Evolutionary conservation across 2,888 invertebrate species (phyloP), one percentile per base, ranked within the genome.

Genomic region (Lithophane leautieri): DNA sequence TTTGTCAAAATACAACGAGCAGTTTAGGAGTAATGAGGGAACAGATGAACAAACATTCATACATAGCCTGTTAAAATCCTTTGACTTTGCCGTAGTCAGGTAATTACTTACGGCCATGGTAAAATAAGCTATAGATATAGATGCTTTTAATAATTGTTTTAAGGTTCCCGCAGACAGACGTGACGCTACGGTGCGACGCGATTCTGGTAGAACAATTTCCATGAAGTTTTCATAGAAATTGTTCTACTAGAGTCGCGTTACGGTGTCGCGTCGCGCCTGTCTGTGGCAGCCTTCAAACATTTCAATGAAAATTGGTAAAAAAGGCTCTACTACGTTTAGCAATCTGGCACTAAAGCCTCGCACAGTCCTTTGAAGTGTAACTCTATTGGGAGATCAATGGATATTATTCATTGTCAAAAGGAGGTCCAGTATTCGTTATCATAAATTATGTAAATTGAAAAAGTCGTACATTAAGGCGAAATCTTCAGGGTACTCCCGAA

Each of bases 391-490:
- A 66, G 71, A 83, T 86, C 79, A 86, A 83, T 78, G 79, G 73
- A 76, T 74, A 84, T 81, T 79, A 82, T 87, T 78, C 77, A 83
- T 86, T 72, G 75, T 76, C 74, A 82, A 79, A 83, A 86, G 70
- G 70, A 78, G 73, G 78, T 85, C 63, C 75, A 60, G 83, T 75
- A 82, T 82, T 78, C 70, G 77, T 88, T 88, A 87, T 70, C 73
- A 87, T 86, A 87, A 86, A 86, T 85, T 85, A 83, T 87, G 75
- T 61, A 81, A 68, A 81, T 61, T 28, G 22, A 44, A 66, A 44
- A 79, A 66, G 42, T 56, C 60, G 47, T 81, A 73, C 22, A 12
- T 56, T 66, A 69, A 34, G 34, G 34, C 34, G 6, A 34, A 34
- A 34, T 34, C 34, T 34, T 34, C 34, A 34, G 6, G 34, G 34